phyloP scores from a whole-genome alignment of 1,140 invertebrate genomes.

The Caenorhabditis tropicalis region DNA sequence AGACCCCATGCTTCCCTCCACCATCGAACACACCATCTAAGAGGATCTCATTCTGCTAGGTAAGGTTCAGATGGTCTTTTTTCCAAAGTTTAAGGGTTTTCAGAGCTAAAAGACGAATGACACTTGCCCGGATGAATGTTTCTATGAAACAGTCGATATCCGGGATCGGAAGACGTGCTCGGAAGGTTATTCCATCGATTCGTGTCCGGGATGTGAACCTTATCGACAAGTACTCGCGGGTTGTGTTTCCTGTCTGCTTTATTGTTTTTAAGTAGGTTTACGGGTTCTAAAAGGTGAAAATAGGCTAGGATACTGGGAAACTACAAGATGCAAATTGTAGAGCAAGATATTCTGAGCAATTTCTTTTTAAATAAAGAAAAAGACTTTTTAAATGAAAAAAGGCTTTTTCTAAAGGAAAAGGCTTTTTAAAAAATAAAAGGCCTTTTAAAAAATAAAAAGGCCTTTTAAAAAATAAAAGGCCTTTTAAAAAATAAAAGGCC shows the following conservation, averaged over 20 bases:
- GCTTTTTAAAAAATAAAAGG: too few relatives aligned
- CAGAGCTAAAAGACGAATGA: conserved; percentile 41
- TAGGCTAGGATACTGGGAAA: background rate
- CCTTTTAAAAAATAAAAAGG: too few relatives aligned
- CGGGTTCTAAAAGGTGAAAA: background rate
- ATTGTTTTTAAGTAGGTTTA: conserved; percentile 57
- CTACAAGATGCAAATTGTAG: background rate
- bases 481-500: too few relatives aligned
- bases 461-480: too few relatives aligned
- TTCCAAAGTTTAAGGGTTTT: background rate
- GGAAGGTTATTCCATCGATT: conserved; percentile 54
- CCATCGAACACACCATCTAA: background rate
- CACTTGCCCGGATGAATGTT: conserved; percentile 36
- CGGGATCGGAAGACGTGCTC: conserved; percentile 19
- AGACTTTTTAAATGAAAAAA: too few relatives aligned
- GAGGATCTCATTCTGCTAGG: background rate
- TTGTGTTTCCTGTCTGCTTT: conserved; percentile 58
- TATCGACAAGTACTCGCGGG: conserved; percentile 88
- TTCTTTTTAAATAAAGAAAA: too few relatives aligned
- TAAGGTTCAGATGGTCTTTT: background rate
- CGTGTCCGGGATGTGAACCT: conserved; percentile 86
- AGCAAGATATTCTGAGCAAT: background rate
- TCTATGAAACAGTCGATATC: conserved; percentile 44
- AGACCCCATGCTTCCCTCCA: background rate
- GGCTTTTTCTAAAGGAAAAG: too few relatives aligned